phyloP scores from a whole-genome alignment of 2,888 invertebrate species.

The Conchocele bisecta region DNA sequence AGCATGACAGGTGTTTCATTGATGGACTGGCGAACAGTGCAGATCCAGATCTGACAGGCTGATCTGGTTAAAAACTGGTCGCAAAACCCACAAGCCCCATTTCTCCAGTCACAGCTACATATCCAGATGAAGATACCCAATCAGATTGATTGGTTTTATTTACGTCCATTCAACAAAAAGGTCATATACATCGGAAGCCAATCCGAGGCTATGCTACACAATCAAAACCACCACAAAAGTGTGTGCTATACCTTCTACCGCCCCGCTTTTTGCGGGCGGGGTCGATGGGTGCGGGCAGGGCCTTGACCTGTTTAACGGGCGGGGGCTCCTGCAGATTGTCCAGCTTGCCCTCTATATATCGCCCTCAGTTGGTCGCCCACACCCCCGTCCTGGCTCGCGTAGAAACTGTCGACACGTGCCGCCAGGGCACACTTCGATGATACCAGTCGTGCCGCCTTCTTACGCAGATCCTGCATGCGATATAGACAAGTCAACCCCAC shows the following conservation, averaged over 20 bases:
- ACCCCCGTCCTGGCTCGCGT: constrained; percentile 93
- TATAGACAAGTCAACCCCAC: too few relatives aligned
- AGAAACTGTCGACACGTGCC: constrained; percentile 96
- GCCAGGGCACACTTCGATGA: constrained; percentile 97
- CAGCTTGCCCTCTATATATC: constrained; percentile 95
- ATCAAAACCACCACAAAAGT: neutral
- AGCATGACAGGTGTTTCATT: too few relatives aligned
- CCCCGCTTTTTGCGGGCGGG: constrained; percentile 98
- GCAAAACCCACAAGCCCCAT: too few relatives aligned
- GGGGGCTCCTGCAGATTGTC: constrained; percentile 99
- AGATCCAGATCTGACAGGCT: too few relatives aligned
- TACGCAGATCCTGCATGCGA: constrained; percentile 92
- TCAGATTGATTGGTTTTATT: too few relatives aligned
- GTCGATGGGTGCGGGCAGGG: constrained; percentile 98
- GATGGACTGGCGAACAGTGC: too few relatives aligned
- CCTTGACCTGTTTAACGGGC: constrained; percentile 95
- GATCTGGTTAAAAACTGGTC: too few relatives aligned
- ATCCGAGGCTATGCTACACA: neutral
- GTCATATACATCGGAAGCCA: too few relatives aligned
- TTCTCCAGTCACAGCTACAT: too few relatives aligned
- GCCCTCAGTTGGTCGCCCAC: constrained; percentile 88
- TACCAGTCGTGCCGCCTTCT: constrained; percentile 96
- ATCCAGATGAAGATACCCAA: too few relatives aligned
- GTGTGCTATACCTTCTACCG: constrained; percentile 87
- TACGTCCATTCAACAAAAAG: too few relatives aligned